Evolutionary conservation across 1,140 invertebrate species (phyloP), one percentile per base, ranked within the genome.

Genomic region (Akabosia matsudoensis): DNA sequence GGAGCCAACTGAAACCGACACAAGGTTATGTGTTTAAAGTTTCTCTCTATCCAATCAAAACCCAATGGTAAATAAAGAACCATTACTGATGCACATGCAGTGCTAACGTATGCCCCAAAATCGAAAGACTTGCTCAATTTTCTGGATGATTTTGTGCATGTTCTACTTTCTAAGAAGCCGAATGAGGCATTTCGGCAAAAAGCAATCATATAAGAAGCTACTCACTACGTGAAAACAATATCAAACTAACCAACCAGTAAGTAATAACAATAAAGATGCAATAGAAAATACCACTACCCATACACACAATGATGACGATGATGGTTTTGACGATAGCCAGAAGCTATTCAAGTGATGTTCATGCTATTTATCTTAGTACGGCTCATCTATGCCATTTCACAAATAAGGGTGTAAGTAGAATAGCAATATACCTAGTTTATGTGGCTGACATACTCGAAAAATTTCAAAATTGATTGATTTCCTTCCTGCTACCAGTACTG

Each of bases 381-480:
- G 7, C 37, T 45, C 7, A 7, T 45, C 37, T 18, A 10, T 18
- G 18, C 18, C 18, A 10, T 45, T 45, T 45, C 7, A 45, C 37
- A 45, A 45, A 45, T n/a, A n/a, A 18, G 7, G 37, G 37, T 45
- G 18, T 10, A 45, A 45, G 37, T 45, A 45, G 37, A 45, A 45
- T 45, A 45, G 18, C 7, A 45, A 45, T 10, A 45, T 45, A n/a
- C n/a, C n/a, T n/a, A n/a, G n/a, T n/a, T n/a, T n/a, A n/a, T n/a
- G n/a, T n/a, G n/a, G n/a, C n/a, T n/a, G n/a, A n/a, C n/a, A n/a
- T n/a, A n/a, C n/a, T n/a, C n/a, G n/a, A n/a, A n/a, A n/a, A n/a
- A 45, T 45, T 10, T 31, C 31, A n/a, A 67, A 67, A 67, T 67
- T 67, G 61, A 67, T 67, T 67, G 61, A 67, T 67, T 67, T 67